These are phyloP conservation scores for Rutilus rutilus DNA, from an alignment of 2,113 vertebrate genomes.

Conservation along the genomic window DNA sequence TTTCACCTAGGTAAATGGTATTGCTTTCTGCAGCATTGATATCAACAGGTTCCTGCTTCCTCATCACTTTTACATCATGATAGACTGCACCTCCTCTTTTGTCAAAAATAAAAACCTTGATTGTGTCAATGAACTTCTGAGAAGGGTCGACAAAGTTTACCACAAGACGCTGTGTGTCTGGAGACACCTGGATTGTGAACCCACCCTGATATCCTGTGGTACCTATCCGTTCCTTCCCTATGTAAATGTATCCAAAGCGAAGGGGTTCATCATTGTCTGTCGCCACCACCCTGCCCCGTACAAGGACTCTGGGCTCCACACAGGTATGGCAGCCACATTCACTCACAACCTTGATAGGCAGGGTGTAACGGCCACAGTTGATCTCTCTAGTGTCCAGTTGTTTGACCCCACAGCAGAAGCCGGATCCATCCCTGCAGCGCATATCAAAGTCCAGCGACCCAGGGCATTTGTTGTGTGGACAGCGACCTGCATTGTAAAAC, in stretches of 20 bases:
- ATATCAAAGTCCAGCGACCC: conserved; percentile 69
- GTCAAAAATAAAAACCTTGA: conserved; percentile 92
- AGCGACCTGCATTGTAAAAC: conserved; percentile 87
- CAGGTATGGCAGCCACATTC: conserved; percentile 89
- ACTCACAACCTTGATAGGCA: conserved; percentile 85
- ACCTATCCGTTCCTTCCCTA: conserved; percentile 81
- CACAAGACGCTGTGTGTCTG: conserved; percentile 83
- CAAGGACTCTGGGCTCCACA: conserved; percentile 78
- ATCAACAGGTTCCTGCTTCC: conserved; percentile 81
- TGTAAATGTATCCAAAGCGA: conserved; percentile 88
- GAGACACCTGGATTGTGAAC: conserved; percentile 87
- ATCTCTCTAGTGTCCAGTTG: conserved; percentile 81
- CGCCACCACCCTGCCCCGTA: conserved; percentile 84
- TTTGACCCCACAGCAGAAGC: conserved; percentile 83
- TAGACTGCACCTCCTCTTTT: conserved; percentile 86
- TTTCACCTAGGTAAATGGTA: conserved; percentile 82
- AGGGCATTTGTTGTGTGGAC: conserved; percentile 80
- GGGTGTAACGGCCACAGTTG: conserved; percentile 77
- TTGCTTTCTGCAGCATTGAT: conserved; percentile 80
- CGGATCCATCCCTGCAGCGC: conserved; percentile 74
- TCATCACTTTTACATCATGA: conserved; percentile 89
- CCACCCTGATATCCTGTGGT: conserved; percentile 91
- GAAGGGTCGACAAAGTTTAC: conserved; percentile 86
- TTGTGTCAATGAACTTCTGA: conserved; percentile 82
- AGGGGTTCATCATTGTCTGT: conserved; percentile 87